These are phyloP conservation scores for Amyelois transitella DNA, from an alignment of 1,140 invertebrate species.

Conservation along the genomic window DNA sequence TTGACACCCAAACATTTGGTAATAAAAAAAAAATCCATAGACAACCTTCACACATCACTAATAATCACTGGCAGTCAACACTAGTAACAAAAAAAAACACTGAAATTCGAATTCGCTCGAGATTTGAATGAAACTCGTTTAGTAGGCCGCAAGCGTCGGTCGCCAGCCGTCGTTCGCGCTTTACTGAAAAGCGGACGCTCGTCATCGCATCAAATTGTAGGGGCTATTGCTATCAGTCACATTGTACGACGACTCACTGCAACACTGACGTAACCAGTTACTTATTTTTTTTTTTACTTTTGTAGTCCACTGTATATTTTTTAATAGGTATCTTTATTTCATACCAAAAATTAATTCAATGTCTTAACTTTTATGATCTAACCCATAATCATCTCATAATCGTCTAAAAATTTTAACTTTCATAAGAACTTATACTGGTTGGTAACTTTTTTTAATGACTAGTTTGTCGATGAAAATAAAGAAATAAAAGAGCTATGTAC, in stretches of 20 bases:
- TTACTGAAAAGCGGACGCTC: conserved; percentile 42
- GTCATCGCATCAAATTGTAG: conserved; percentile 30
- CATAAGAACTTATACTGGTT: too few relatives aligned
- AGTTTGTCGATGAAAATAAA: too few relatives aligned
- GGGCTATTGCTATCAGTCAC: conserved; percentile 13
- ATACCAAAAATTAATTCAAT: too few relatives aligned
- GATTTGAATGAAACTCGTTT: conserved; percentile 21
- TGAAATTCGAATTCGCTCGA: conserved; percentile 36
- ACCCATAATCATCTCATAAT: too few relatives aligned
- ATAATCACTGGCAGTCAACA: conserved; percentile 42
- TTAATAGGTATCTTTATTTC: too few relatives aligned
- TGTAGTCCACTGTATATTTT: neutral
- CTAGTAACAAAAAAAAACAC: conserved; percentile 14
- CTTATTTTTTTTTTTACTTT: neutral
- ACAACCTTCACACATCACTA: conserved; percentile 24
- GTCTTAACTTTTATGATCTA: too few relatives aligned
- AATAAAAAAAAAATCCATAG: neutral
- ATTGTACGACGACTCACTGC: conserved; percentile 8
- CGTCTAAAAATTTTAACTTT: too few relatives aligned
- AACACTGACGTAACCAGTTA: conserved; percentile 1
- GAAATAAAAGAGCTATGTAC: too few relatives aligned
- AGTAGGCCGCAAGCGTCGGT: conserved; percentile 24
- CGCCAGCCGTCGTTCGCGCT: conserved; percentile 41
- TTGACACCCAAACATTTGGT: neutral
- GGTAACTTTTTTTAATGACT: too few relatives aligned